phyloP scores from a whole-genome alignment of 1,140 invertebrate genomes.

The Sesamia nonagrioides region DNA sequence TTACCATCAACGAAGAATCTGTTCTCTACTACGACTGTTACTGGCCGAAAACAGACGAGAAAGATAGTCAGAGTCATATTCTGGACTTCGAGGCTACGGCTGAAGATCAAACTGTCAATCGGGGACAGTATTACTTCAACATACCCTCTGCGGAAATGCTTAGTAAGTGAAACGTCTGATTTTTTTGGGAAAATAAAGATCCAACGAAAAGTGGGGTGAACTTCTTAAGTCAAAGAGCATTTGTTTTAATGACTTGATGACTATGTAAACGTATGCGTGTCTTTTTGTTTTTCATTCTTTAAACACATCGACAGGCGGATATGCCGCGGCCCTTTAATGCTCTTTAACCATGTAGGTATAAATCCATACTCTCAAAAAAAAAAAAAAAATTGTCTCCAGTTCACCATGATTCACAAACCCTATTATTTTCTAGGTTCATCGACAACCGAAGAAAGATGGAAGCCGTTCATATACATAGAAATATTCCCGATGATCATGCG shows the following conservation, averaged over 20 bases:
- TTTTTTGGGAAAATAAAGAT: background rate
- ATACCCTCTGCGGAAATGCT: constrained; percentile 77
- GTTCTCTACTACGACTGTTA: constrained; percentile 83
- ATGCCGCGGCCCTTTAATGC: too few relatives aligned
- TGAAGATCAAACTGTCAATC: constrained; percentile 68
- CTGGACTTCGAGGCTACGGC: constrained; percentile 78
- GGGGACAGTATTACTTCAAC: constrained; percentile 80
- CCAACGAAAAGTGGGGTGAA: too few relatives aligned
- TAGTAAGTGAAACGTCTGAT: constrained; percentile 61
- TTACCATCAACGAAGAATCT: constrained; percentile 75
- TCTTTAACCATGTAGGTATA: too few relatives aligned
- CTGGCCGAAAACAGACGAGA: constrained; percentile 69
- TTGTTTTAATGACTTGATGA: too few relatives aligned
- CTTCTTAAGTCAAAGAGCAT: too few relatives aligned
- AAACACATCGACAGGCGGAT: too few relatives aligned
- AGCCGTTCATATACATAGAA: constrained; percentile 80
- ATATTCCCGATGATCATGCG: constrained; percentile 69
- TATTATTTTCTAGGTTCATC: constrained; percentile 64
- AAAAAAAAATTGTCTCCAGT: too few relatives aligned
- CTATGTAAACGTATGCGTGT: too few relatives aligned
- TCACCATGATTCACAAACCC: background rate
- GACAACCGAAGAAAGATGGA: constrained; percentile 72
- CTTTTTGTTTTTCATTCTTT: too few relatives aligned
- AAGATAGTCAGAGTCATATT: constrained; percentile 67
- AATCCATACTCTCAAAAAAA: too few relatives aligned